These are phyloP conservation scores for Elephas maximus DNA, from an alignment of 2,113 vertebrate species.

Conservation along the genomic window DNA sequence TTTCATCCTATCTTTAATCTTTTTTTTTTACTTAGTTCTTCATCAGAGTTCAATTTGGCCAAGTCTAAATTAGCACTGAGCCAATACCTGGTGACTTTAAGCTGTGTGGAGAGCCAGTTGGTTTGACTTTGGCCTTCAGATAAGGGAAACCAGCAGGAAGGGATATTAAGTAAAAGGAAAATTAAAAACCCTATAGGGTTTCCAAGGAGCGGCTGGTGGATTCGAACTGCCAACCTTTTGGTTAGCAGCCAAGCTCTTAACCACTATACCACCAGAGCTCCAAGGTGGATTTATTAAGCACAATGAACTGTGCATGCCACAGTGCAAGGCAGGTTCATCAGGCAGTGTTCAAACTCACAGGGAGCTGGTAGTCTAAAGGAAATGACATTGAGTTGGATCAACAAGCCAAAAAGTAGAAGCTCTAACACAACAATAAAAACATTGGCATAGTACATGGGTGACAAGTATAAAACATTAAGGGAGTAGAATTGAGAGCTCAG, in stretches of 20 bases:
- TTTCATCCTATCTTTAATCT: background rate
- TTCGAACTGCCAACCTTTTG: no score
- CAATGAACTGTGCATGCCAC: background rate
- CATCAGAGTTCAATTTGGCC: background rate
- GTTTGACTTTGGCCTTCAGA: background rate
- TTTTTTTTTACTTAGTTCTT: background rate
- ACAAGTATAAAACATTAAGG: background rate
- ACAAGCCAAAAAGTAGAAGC: background rate
- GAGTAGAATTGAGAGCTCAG: background rate
- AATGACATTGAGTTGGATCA: background rate
- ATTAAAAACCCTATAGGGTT: no score
- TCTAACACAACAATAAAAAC: background rate
- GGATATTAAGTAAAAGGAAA: background rate
- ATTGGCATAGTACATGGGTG: no score
- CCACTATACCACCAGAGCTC: no score
- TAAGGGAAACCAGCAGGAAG: background rate
- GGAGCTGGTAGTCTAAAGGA: background rate
- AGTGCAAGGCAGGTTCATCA: background rate
- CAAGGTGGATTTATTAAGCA: background rate
- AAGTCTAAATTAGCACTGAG: background rate
- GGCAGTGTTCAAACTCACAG: accelerated
- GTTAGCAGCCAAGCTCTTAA: no score
- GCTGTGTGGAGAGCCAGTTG: background rate
- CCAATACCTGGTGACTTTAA: background rate
- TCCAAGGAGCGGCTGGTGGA: no score